phyloP scores from a whole-genome alignment of 2,888 invertebrate species.

The Cheilosia impressa region DNA sequence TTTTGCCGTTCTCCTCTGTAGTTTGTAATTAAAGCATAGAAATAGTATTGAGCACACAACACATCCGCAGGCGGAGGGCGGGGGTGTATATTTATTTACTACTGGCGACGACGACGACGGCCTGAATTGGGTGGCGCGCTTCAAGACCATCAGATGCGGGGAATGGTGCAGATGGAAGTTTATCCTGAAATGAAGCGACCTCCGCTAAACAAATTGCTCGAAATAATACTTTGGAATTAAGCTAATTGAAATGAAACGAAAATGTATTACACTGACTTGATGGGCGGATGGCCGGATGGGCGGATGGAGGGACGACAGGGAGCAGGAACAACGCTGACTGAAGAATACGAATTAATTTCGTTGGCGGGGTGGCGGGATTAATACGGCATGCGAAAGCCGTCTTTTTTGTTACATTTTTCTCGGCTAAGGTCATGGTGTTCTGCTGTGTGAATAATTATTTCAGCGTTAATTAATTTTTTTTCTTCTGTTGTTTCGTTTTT shows the following conservation, averaged over 20 bases:
- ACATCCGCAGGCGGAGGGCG: slow-evolving; percentile 34
- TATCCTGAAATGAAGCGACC: slow-evolving; percentile 75
- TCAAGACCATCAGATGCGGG: background rate
- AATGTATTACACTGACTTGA: slow-evolving; percentile 71
- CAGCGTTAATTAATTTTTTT: slow-evolving; percentile 66
- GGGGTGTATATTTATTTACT: slow-evolving; percentile 66
- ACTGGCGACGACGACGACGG: slow-evolving; percentile 30
- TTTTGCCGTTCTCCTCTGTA: slow-evolving; percentile 34
- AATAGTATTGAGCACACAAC: slow-evolving; percentile 67
- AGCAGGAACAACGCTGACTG: background rate
- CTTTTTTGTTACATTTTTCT: slow-evolving; percentile 36
- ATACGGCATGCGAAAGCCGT: slow-evolving; percentile 30
- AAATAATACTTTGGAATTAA: slow-evolving; percentile 76
- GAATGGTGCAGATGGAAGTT: slow-evolving; percentile 61
- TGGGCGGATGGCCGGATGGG: slow-evolving; percentile 1
- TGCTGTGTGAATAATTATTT: slow-evolving; percentile 74
- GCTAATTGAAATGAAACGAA: slow-evolving; percentile 76
- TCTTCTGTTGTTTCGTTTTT: slow-evolving; percentile 6
- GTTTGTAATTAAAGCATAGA: slow-evolving; percentile 73
- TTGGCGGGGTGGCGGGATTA: slow-evolving; percentile 9
- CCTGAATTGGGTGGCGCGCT: slow-evolving; percentile 44
- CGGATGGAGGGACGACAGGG: background rate
- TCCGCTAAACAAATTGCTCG: slow-evolving; percentile 75
- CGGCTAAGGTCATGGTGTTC: slow-evolving; percentile 70
- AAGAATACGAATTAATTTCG: slow-evolving; percentile 66